Base-by-base conservation (phyloP, 2,113 vertebrate genomes). In the Zosterops borbonicus region DNA sequence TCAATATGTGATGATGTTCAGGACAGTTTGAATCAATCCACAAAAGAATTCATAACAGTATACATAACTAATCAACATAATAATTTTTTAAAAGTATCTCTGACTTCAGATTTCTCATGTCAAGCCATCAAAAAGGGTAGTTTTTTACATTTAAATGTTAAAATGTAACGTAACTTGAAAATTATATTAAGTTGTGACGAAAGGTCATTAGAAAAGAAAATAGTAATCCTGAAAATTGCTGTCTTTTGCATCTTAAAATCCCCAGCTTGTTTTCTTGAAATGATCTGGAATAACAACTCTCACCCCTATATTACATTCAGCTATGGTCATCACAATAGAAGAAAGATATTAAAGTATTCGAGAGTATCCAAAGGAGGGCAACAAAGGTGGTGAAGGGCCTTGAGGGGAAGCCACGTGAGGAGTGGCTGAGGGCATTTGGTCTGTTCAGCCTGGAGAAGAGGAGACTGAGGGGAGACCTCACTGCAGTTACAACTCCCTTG, bases 361-460 rank as follows among this genome's bases (percentile, higher is more conserved):
- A 46, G 19, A 56, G 4, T 6, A 3, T 35, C 20, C 35, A 50
- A 67, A 67, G 12, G 13, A 67, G 31, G 5, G 11, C 25, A 25
- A 0, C 0, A 0, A 31, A n/a, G 23, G 14, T 35, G 7, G 8
- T 58, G 52, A 67, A 50, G 60, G 8, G 12, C 12, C 13, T 31
- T 25, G 44, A 50, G 29, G 29, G 2, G 20, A 65, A 58, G 60
- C 24, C 0, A 0, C 58, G 0, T 35, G 12, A 49, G 42, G 15
- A 65, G n/a, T 1, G 3, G 29, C 52, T 75, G 60, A 25, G 60
- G 12, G 1, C 42, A 21, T 24, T 58, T 42, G 70, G 5, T 29
- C 60, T 65, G 29, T 56, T 29, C 50, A 47, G 20, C 35, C 70
- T 42, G 29, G 42, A 69, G 56, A 55, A 33, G n/a, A 77, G 23